Evolutionary conservation across 2,797 vertebrate genomes (phyloP), one percentile per base, ranked within the genome.

Genomic region (Lates japonicus): DNA sequence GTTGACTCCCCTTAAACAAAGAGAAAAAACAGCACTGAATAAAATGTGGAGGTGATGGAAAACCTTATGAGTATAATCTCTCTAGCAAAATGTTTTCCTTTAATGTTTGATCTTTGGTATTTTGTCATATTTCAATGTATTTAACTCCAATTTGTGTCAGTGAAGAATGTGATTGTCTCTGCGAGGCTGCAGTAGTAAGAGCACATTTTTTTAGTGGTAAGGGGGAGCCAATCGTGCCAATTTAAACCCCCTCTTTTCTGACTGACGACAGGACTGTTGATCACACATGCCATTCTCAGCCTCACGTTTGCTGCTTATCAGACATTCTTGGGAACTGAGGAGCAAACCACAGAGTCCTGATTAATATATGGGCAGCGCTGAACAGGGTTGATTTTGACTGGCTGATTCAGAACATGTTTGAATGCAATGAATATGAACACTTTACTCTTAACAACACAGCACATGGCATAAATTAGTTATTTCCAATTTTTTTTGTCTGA

Each of bases 91-190:
- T 35, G 29, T 11, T 37, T 80, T 44, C 37, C 14, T 44, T 83
- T 58, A 57, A 65, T 67, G 72, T 88, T 82, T 81, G 16, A 85
- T 88, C 72, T 76, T 70, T 71, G 60, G 44, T 83, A 55, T 65
- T 87, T 82, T 69, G 70, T 86, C 72, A 37, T 41, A 74, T 83
- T 85, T 84, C 57, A 73, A 73, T 52, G 74, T 80, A 65, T 83
- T 91, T 81, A 81, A 63, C 73, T 87, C 55, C 41, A 77, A 70
- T 87, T 85, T 75, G 72, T 71, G 64, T 89, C 60, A 82, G 66
- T 35, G 62, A 55, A 52, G 29, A 78, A 29, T 29, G 25, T 29
- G 25, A 29, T 29, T 29, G 69, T 76, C 20, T 84, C 17, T 70
- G 58, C 37, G n/a, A 35, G 22, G 49, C 51, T 76, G 31, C 19